These are phyloP conservation scores for Porites lobata DNA, from an alignment of 92 coral and sea anemone species.

Conservation along the genomic window DNA sequence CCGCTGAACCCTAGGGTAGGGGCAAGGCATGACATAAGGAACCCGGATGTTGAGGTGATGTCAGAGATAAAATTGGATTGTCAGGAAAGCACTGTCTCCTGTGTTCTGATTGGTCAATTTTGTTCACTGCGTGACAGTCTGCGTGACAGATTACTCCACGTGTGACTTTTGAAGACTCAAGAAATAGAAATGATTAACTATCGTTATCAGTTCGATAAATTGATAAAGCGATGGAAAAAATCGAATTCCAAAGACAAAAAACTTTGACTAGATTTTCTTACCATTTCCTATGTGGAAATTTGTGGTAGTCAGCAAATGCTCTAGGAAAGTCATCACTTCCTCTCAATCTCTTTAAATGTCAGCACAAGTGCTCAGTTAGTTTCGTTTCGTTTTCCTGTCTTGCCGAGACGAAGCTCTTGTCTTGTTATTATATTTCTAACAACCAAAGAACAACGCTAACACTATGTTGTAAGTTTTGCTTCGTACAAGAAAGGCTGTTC, in stretches of 20 bases:
- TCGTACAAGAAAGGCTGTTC: not conserved
- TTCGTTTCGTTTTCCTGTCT: not conserved
- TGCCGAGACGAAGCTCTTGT: not conserved
- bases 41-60: constrained; percentile 76
- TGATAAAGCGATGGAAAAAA: not conserved
- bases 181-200: not conserved
- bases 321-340: constrained; percentile 39
- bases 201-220: not conserved
- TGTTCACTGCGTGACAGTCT: not conserved
- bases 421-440: not conserved
- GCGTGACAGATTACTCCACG: constrained; percentile 19
- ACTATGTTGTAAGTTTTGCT: not conserved
- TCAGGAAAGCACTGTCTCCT: not conserved
- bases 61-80: constrained; percentile 46
- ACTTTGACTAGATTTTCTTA: not conserved
- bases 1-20: constrained; percentile 51
- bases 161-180: not conserved
- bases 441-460: constrained; percentile 3
- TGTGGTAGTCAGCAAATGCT: not conserved
- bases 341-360: constrained; percentile 5
- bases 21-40: constrained; percentile 70
- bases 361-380: not conserved
- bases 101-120: constrained; percentile 17
- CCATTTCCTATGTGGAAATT: constrained; percentile 19
- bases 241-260: not conserved